These are phyloP conservation scores for Bicyclus anynana DNA, from an alignment of 1,140 invertebrate species.

Conservation along the genomic window DNA sequence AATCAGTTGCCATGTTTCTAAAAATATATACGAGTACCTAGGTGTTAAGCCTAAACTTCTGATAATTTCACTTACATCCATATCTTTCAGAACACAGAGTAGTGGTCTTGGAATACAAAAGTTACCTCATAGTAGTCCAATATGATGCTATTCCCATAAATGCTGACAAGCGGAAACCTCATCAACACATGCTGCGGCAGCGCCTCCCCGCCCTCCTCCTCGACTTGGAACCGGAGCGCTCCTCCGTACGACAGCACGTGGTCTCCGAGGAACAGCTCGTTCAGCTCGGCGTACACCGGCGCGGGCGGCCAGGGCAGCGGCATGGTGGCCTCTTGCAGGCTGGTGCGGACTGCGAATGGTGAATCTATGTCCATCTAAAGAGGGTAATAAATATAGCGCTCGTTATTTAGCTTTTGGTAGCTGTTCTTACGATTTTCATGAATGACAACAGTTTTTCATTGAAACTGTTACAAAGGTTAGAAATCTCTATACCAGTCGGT, in stretches of 20 bases:
- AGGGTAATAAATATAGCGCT: no score
- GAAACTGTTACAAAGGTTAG: no score
- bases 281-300: slow-evolving; percentile 92
- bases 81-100: no score
- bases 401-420: no score
- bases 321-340: slow-evolving; percentile 52
- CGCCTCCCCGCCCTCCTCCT: slow-evolving; percentile 82
- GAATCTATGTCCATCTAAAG: slow-evolving; percentile 57
- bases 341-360: slow-evolving; percentile 71
- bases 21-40: no score
- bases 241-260: slow-evolving; percentile 95
- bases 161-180: slow-evolving; percentile 88
- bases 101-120: no score
- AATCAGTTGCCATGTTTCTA: no score
- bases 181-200: slow-evolving; percentile 73
- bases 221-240: slow-evolving; percentile 87
- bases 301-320: slow-evolving; percentile 82
- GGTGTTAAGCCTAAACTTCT: no score
- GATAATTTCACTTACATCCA: no score
- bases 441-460: no score
- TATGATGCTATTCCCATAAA: slow-evolving; percentile 88
- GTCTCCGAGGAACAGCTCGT: slow-evolving; percentile 91
- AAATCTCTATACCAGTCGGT: no score
- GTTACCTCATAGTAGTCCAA: slow-evolving; percentile 87
- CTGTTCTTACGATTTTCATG: no score